Conservation (phyloP, 2,888 invertebrate genomes). For the Apamea crenata region DNA sequence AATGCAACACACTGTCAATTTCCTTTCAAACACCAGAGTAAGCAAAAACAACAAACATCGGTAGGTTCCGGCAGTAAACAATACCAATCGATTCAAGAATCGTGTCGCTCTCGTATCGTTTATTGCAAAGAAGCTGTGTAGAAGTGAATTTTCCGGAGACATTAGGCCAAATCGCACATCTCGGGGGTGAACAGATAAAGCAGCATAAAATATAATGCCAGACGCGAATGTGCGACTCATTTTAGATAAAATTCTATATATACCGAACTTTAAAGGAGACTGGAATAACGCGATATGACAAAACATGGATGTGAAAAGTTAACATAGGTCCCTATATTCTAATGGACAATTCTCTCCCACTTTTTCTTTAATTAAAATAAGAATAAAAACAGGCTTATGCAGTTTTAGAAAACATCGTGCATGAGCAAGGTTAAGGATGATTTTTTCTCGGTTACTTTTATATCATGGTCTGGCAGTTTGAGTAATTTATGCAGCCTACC, state of each 20-base stretch:
- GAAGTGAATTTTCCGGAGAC: constrained; percentile 69
- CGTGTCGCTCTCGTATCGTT: constrained; percentile 27
- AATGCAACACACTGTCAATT: neutral
- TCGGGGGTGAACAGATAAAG: constrained; percentile 65
- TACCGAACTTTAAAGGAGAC: constrained; percentile 17
- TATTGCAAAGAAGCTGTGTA: constrained; percentile 22
- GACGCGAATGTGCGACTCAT: constrained; percentile 51
- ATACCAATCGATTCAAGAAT: neutral
- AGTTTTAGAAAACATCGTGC: no score
- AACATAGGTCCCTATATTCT: neutral
- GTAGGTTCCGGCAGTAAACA: neutral
- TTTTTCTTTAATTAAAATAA: neutral
- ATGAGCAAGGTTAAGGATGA: neutral
- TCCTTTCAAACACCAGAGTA: neutral
- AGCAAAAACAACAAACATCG: neutral
- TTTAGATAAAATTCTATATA: constrained; percentile 60
- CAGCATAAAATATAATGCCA: constrained; percentile 68
- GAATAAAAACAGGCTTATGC: neutral
- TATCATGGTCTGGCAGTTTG: no score
- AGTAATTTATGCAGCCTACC: no score
- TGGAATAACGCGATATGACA: neutral
- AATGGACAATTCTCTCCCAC: neutral
- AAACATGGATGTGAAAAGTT: neutral
- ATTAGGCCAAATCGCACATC: constrained; percentile 71
- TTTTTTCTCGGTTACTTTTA: no score